Evolutionary conservation across 2,113 vertebrate species (phyloP), one percentile per base, ranked within the genome.

Genomic region (Mellivora capensis): DNA sequence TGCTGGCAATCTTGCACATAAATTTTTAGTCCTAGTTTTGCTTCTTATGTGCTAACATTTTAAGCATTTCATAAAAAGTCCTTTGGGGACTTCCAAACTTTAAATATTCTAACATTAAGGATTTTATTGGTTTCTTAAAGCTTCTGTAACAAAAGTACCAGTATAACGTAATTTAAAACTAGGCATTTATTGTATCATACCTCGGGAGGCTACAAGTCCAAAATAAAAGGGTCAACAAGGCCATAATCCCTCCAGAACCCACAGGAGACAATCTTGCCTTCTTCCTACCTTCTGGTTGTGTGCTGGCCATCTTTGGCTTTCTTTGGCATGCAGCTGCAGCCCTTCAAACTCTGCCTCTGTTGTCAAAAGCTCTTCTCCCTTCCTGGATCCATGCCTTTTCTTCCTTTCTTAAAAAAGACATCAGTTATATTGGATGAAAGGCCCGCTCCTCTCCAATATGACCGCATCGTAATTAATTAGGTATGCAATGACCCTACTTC

Each of bases 161-260:
- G 14, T 39, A 18, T 3, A 21, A 34, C 21, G 3, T 52, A 37
- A 23, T 49, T 77, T 49, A 54, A 44, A 42, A 59, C 9, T 23
- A 69, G 21, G 49, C 6, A 44, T 13, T 2, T 61, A 42, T 59
- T 11, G 3, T 81, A 13, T 82, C 20, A 15, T 29, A 54, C 34
- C n/a, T 61, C 7, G 34, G 13, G n/a, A 77, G 29, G 25, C 49
- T 71, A 29, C 20, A 49, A 31, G 42, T 31, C 31, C 20, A 52
- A 37, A 57, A 4, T 4, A 21, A 61, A 39, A 20, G 9, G 17
- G 1, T 52, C 13, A 0, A 21, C 7, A n/a, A 47, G 27, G 7
- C 23, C 4, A 13, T 29, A 10, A 11, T 74, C 10, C 20, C n/a
- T 39, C 47, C 77, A 37, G 52, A 44, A 23, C 17, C 11, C 39